Conservation (phyloP, 1,140 invertebrate genomes). For the Zaprionus kolodkinae region DNA sequence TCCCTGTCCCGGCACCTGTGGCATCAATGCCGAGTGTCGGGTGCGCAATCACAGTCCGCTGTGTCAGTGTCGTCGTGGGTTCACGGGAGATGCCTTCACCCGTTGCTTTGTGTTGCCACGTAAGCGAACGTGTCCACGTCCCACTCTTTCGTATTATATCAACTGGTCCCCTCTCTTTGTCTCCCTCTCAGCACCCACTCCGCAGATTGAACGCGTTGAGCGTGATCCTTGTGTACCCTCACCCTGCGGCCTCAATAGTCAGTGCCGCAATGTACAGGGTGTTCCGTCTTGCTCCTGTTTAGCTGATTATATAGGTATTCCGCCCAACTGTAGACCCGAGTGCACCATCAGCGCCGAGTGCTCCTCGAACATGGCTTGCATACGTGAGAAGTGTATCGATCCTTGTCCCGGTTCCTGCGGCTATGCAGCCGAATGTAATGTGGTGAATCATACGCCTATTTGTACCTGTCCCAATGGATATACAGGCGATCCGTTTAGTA, state of each 20-base stretch:
- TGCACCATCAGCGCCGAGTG: conserved; percentile 94
- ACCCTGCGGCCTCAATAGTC: conserved; percentile 90
- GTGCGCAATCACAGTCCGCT: conserved; percentile 89
- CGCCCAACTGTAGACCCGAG: conserved; percentile 92
- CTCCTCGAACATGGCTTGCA: conserved; percentile 90
- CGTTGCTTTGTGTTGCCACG: conserved; percentile 86
- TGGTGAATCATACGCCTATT: conserved; percentile 93
- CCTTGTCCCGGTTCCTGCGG: conserved; percentile 94
- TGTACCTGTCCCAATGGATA: conserved; percentile 91
- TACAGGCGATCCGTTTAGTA: conserved; percentile 93
- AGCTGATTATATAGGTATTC: conserved; percentile 89
- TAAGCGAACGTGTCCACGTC: conserved; percentile 84
- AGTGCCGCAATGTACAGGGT: conserved; percentile 89
- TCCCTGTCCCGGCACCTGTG: conserved; percentile 89
- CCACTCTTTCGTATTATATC: background rate
- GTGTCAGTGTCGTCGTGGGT: conserved; percentile 88
- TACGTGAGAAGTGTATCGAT: conserved; percentile 93
- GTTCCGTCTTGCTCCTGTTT: conserved; percentile 92
- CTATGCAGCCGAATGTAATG: conserved; percentile 91
- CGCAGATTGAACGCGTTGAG: conserved; percentile 84
- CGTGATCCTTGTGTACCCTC: conserved; percentile 89
- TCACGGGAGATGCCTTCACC: conserved; percentile 88
- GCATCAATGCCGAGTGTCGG: conserved; percentile 88
- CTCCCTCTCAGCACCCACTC: conserved; percentile 56
- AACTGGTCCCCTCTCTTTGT: background rate